A percentile compares a stretch with the other conserved stretches of the same genome.
These are phyloP conservation scores for Myathropa florea DNA, from an alignment of 2,888 invertebrate genomes.

Conservation along the genomic window DNA sequence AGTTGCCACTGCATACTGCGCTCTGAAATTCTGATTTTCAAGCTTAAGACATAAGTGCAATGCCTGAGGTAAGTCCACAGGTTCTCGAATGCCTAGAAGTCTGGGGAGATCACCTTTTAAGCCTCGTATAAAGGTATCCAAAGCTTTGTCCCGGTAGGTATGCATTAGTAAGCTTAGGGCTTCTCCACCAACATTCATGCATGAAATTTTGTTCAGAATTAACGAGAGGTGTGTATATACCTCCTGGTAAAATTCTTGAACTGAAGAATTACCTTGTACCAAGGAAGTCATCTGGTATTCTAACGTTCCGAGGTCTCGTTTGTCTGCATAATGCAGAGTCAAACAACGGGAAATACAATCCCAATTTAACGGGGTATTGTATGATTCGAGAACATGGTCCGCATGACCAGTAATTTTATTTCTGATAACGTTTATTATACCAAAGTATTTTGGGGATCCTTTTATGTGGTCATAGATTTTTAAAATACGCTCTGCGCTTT, in stretches of 20 bases:
- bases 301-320: slow-evolving; percentile 55
- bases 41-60: neutral
- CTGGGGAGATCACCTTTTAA: slow-evolving; percentile 55
- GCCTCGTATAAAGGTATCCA: slow-evolving; percentile 70
- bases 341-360: too few relatives aligned
- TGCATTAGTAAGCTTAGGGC: slow-evolving; percentile 39
- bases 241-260: slow-evolving; percentile 65
- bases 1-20: too few relatives aligned
- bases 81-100: neutral
- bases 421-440: neutral
- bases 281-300: slow-evolving; percentile 59
- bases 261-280: slow-evolving; percentile 38
- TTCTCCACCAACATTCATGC: slow-evolving; percentile 64
- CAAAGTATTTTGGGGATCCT: neutral
- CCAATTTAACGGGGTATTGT: too few relatives aligned
- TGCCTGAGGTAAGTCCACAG: neutral
- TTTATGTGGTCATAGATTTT: neutral
- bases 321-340: slow-evolving; percentile 57
- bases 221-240: slow-evolving; percentile 68
- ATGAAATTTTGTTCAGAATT: slow-evolving; percentile 67
- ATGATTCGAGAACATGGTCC: neutral
- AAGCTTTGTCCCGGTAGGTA: slow-evolving; percentile 65
- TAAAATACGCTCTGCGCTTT: too few relatives aligned
- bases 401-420: neutral
- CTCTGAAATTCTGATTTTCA: neutral